Base-by-base conservation (phyloP, 1,140 invertebrate species). In the Trachymyrmex cornetzi region DNA sequence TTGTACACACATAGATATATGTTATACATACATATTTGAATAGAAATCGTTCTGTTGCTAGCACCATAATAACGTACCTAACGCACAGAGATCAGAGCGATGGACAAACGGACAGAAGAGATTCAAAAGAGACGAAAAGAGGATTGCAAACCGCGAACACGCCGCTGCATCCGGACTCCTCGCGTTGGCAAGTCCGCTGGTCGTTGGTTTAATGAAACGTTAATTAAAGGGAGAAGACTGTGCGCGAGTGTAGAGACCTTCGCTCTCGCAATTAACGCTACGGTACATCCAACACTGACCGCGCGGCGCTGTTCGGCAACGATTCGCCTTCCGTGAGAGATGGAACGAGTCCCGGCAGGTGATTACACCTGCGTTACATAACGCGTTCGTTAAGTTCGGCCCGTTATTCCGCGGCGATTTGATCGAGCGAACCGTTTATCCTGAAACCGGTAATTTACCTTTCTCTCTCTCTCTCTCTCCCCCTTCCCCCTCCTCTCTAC, bases 361-460 rank as follows among this genome's bases (percentile, higher is more conserved):
- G 91, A 92, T 93, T 92, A 90, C 86, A 89, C 89, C 85, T 91
- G 91, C 74, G 71, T 91, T 91, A 91, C 87, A 64, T 92, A 92
- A 91, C 86, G 75, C 86, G 84, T 87, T 89, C 88, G 88, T 89
- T 87, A 85, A 74, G 55, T 79, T 84, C 63, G 77, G 34, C 64
- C 87, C 88, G 86, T 91, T 91, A 91, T 87, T 89, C 80, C 85
- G 69, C 71, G 69, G 75, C 57, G 82, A 86, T 89, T 90, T 90
- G 89, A 89, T 91, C 90, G 90, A 89, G 85, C 90, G 64, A 72
- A 85, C 74, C 90, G 90, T 89, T 91, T 89, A 90, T 91, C 87
- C 80, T 24, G 64, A 89, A 91, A 91, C 90, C 87, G 87, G 87
- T 91, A 91, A 88, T 91, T 77, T 86, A 11, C 48, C 71, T 61